Evolutionary conservation across 2,888 invertebrate genomes (phyloP), one percentile per base, ranked within the genome.

Genomic region (Ferdinandea cuprea): DNA sequence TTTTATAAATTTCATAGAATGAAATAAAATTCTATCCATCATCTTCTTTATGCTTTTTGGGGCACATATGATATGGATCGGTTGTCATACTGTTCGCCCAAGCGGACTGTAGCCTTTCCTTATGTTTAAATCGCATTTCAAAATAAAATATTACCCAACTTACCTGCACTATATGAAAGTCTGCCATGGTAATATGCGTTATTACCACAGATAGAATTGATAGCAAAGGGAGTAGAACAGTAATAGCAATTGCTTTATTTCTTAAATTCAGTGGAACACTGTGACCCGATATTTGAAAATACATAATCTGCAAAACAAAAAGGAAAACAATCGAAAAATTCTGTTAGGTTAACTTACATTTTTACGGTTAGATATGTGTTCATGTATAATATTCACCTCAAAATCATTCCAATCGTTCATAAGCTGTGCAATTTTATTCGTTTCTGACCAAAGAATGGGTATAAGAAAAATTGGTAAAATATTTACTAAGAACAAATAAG

Each of bases 401-500:
- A 95, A 95, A 76, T 93, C 93, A 52, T 92, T 92, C 94, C 95
- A 94, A 83, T 93, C 93, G 65, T 94, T 94, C 40, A 90, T 87
- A 1, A 90, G 79, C 0, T 50, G 63, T 0, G 93, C 93, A 63
- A 94, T 92, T 88, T 94, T 94, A n/a, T 90, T 90, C 0, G 94
- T 92, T 87, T 95, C 95, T 86, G 93, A 93, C 93, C 95, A 94
- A 68, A 94, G 89, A 50, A 95, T 92, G 0, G 94, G 94, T 46
- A 94, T 92, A 0, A 92, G 89, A 11, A 93, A 89, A 86, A 95
- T 92, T 0, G 95, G 95, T 76, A 95, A 91, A 77, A 95, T 91
- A 87, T 95, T 95, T 0, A 95, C 94, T n/a, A 94, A 92, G 86
- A 95, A 95, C 0, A 95, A 91, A 87, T 95, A 95, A 73, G 94